Conservation (phyloP, 37 sponge, comb jelly and placozoan genomes). For the Beroe forskalii region DNA sequence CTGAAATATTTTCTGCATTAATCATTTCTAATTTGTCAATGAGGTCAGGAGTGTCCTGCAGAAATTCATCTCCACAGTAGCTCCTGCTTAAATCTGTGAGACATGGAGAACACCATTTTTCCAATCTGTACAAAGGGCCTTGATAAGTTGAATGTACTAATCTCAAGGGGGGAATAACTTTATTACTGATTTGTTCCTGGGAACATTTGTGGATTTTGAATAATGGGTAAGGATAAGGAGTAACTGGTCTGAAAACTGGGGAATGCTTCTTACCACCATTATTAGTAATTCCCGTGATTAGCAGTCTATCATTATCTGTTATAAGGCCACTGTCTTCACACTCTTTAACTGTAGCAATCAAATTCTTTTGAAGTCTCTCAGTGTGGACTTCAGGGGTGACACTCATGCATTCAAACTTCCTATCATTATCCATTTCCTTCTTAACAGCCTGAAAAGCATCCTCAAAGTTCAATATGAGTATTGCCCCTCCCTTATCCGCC, state of each 20-base stretch:
- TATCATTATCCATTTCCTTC: too few species aligned
- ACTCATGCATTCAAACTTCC: too few species aligned
- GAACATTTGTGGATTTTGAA: conserved; percentile 16
- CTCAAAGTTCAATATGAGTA: not conserved
- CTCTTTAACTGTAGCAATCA: too few species aligned
- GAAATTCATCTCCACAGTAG: conserved; percentile 22
- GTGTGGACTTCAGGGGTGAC: too few species aligned
- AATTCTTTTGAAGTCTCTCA: too few species aligned
- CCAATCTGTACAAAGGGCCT: conserved; percentile 1
- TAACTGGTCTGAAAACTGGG: not conserved
- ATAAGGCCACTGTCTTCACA: too few species aligned
- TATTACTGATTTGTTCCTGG: not conserved
- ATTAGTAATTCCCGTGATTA: not conserved
- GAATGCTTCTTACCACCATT: not conserved
- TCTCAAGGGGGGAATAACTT: not conserved
- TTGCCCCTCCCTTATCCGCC: conserved; percentile 38
- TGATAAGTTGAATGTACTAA: not conserved
- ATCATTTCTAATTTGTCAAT: not conserved
- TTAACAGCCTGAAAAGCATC: too few species aligned
- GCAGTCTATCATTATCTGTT: not conserved
- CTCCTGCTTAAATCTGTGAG: not conserved
- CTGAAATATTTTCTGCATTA: not conserved
- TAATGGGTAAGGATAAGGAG: conserved; percentile 8
- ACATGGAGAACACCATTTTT: not conserved
- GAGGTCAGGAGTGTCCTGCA: conserved; percentile 3